Evolutionary conservation across 2,888 invertebrate genomes (phyloP), one percentile per base, ranked within the genome.

Genomic region (Stenodera caucasica): DNA sequence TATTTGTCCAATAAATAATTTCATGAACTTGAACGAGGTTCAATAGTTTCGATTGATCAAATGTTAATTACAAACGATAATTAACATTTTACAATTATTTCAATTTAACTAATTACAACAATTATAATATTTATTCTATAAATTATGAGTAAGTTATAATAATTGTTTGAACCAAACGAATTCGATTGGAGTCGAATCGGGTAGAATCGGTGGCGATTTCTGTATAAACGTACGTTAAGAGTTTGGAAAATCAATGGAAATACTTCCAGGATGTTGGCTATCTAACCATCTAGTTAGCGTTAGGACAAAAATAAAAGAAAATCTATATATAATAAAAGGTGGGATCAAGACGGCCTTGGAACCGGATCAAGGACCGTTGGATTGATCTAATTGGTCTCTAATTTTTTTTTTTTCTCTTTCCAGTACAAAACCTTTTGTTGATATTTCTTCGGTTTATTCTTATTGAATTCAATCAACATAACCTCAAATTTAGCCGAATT

Each of bases 21-120:
- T 62, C 64, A 63, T 72, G 72, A 73, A 72, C 73, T 73, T 73
- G 73, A 68, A 66, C 70, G 60, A 70, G 67, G 73, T 70, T 71
- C 72, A 70, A 68, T 70, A 71, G 66, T 70, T 72, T 68, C 59
- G 57, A 56, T 60, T 33, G 18, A 9, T 2, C 15, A 2, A 37
- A 37, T 18, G 18, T 40, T 37, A 40, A 18, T 18, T 18, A 40
- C 8, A 18, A 18, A 18, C 33, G 8, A n/a, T 40, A 40, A 40
- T 40, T 21, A 40, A 15, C 18, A 15, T 15, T 15, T 35, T 5
- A 26, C 26, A 26, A 30, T 29, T 29, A 21, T 15, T 40, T 15
- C 40, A 12, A 45, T 21, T 45, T 15, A 40, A 8, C 49, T 45
- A 45, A 12, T 14, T n/a, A 40, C 40, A 40, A 5, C 40, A 40